Evolutionary conservation across 2,888 invertebrate species (phyloP).

Genomic region (Reticulitermes lucifugus): DNA sequence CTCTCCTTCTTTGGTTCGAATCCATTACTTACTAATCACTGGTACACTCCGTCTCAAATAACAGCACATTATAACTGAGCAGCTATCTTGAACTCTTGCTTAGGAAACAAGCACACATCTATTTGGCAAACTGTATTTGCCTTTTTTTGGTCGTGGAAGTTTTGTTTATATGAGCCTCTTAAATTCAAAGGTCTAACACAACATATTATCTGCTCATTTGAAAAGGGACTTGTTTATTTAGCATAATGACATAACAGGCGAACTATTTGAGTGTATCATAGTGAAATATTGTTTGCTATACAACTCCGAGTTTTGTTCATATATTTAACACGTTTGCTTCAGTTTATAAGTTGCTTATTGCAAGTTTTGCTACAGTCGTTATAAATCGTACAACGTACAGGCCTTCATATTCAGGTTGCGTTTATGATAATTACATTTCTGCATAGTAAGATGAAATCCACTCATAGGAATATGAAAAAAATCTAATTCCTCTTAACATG

Average conservation of each 20-base stretch:
- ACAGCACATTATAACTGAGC: neutral
- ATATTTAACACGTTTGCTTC: neutral
- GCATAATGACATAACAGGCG: neutral
- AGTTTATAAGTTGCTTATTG: too few relatives aligned
- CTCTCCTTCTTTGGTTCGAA: neutral
- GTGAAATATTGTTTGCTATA: neutral
- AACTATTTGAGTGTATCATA: neutral
- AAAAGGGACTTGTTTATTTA: neutral
- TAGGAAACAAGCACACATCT: too few relatives aligned
- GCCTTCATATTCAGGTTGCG: too few relatives aligned
- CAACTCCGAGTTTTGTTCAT: neutral
- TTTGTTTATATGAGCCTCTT: too few relatives aligned
- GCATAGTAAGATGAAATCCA: neutral
- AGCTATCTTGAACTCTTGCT: neutral
- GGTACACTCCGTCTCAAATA: neutral
- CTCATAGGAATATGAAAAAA: neutral
- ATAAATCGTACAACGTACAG: too few relatives aligned
- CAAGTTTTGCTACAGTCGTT: too few relatives aligned
- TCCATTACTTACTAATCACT: neutral
- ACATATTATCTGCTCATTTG: neutral
- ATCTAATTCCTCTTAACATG: neutral
- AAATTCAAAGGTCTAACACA: too few relatives aligned
- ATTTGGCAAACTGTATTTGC: too few relatives aligned
- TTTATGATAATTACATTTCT: neutral
- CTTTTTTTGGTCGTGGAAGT: too few relatives aligned